Percentiles rank a stretch among this genome's conserved stretches.
phyloP scores from a whole-genome alignment of 2,113 vertebrate genomes.

The Riparia riparia region DNA sequence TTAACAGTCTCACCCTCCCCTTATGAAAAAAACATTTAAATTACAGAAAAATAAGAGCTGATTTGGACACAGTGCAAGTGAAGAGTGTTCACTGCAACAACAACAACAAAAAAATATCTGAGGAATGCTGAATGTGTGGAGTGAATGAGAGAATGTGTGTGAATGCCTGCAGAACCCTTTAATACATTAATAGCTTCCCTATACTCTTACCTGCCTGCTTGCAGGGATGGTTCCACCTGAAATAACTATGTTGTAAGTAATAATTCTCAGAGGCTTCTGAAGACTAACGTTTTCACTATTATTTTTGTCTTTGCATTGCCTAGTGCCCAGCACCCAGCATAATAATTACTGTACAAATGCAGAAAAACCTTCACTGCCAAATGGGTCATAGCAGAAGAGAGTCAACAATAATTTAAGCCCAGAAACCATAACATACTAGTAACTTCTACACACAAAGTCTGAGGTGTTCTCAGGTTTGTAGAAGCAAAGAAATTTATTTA shows the following conservation, averaged over 20 bases:
- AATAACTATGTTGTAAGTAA: background rate
- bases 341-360: background rate
- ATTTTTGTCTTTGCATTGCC: background rate
- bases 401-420: background rate
- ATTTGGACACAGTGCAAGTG: background rate
- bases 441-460: background rate
- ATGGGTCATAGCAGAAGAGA: background rate
- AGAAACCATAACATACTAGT: background rate
- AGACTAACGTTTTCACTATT: background rate
- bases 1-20: background rate
- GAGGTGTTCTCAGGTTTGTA: background rate
- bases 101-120: background rate
- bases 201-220: background rate
- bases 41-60: background rate
- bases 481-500: background rate
- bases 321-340: background rate
- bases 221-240: background rate
- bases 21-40: background rate
- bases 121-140: background rate
- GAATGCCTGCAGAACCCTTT: background rate
- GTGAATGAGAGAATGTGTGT: background rate
- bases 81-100: background rate
- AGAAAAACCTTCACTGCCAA: background rate
- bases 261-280: background rate
- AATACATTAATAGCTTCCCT: background rate